Conservation (phyloP, 2,113 vertebrate species). For the Eidolon helvum region DNA sequence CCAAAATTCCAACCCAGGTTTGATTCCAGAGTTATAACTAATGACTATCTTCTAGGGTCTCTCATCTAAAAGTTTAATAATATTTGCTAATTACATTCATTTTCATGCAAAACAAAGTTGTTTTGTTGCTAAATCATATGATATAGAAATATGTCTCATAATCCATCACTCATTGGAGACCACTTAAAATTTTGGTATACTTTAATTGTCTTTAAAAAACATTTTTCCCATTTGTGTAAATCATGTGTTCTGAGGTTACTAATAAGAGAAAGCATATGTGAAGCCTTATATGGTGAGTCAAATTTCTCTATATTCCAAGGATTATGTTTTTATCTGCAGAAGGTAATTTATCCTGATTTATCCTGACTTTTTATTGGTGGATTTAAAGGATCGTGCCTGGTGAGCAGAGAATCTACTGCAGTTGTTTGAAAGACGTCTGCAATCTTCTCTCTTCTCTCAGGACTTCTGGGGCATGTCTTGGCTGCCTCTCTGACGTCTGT, state of each 20-base stretch:
- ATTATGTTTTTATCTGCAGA: neutral
- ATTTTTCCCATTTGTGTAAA: neutral
- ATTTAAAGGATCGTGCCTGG: conserved; percentile 40
- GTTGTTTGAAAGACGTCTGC: conserved; percentile 56
- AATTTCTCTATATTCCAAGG: conserved; percentile 7
- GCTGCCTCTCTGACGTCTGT: conserved; percentile 77
- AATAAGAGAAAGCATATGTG: conserved; percentile 43
- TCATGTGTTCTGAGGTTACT: conserved; percentile 50
- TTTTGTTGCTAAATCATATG: neutral
- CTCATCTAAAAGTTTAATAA: neutral
- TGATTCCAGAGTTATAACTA: neutral
- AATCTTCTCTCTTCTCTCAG: conserved; percentile 61
- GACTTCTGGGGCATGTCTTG: conserved; percentile 74
- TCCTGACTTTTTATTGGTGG: neutral
- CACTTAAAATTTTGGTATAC: neutral
- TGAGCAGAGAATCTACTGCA: conserved; percentile 46
- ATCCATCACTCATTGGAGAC: neutral
- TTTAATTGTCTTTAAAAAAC: conserved; percentile 1
- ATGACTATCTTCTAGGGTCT: neutral
- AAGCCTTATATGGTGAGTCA: neutral
- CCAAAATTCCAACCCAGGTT: neutral
- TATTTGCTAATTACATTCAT: neutral
- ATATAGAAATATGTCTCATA: neutral
- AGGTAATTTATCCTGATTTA: neutral
- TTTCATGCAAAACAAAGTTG: conserved; percentile 6